Evolutionary conservation across 2,113 vertebrate genomes (phyloP).

Genomic region (Sturnira hondurensis): DNA sequence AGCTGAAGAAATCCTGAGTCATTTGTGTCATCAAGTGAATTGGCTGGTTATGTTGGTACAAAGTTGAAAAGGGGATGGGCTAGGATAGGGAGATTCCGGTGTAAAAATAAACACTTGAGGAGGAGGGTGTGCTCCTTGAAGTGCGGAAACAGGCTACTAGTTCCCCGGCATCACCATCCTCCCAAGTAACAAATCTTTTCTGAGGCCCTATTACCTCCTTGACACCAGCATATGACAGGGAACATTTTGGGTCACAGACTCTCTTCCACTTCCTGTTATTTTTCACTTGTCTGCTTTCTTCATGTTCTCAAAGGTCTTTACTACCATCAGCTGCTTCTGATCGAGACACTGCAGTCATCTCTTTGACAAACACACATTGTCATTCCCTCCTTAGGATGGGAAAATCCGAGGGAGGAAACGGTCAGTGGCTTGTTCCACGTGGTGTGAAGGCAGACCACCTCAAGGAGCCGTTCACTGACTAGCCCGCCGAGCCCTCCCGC

Average conservation of each 20-base stretch:
- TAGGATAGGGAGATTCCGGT: neutral
- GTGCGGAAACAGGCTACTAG: too few relatives aligned
- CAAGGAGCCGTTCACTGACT: neutral
- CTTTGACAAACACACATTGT: neutral
- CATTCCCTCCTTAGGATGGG: neutral
- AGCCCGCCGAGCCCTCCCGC: neutral
- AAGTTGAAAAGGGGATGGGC: neutral
- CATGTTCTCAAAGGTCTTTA: conserved; percentile 10
- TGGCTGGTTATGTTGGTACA: neutral
- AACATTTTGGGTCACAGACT: neutral
- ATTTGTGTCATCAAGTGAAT: neutral
- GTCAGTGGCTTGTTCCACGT: neutral
- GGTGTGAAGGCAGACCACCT: neutral
- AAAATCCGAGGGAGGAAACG: neutral
- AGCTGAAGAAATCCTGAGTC: neutral
- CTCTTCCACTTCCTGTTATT: conserved; percentile 45
- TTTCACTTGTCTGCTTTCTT: neutral
- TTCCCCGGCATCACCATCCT: neutral
- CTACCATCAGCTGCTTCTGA: neutral
- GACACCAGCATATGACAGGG: neutral
- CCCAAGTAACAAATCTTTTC: neutral
- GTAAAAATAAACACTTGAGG: neutral
- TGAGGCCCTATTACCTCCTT: neutral
- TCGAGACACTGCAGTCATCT: neutral
- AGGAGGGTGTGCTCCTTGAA: neutral